Evolutionary conservation across 1,140 invertebrate species (phyloP).

Genomic region (Rhagoletis pomonella): DNA sequence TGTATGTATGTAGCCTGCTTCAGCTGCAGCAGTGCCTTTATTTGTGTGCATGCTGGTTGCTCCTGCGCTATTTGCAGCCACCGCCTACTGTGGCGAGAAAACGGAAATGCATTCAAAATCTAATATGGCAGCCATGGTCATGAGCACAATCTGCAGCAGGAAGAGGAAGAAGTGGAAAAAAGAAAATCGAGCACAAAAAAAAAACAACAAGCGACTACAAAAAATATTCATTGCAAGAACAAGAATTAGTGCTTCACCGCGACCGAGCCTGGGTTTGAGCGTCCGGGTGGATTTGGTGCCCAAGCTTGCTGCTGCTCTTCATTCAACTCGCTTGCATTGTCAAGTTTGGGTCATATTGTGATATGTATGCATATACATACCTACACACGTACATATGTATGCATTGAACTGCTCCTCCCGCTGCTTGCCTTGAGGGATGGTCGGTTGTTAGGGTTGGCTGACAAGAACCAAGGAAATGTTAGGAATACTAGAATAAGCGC

Average conservation of each 20-base stretch:
- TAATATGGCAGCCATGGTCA: slow-evolving; percentile 74
- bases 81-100: slow-evolving; percentile 57
- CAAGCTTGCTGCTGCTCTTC: slow-evolving; percentile 34
- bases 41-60: slow-evolving; percentile 55
- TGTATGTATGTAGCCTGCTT: neutral
- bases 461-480: slow-evolving; percentile 34
- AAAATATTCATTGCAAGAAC: neutral
- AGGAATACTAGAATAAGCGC: neutral
- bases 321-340: slow-evolving; percentile 50
- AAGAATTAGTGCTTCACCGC: slow-evolving; percentile 22
- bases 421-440: slow-evolving; percentile 24
- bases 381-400: too few relatives aligned
- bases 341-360: slow-evolving; percentile 47
- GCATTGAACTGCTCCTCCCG: neutral
- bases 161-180: slow-evolving; percentile 31
- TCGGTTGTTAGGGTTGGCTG: slow-evolving; percentile 8
- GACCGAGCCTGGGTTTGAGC: neutral
- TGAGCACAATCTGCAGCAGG: slow-evolving; percentile 61
- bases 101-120: slow-evolving; percentile 74
- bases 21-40: neutral
- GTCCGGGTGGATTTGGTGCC: slow-evolving; percentile 39
- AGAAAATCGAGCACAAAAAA: too few relatives aligned
- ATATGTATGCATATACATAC: too few relatives aligned
- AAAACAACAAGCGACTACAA: neutral
- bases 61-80: slow-evolving; percentile 58